These are phyloP conservation scores for Aplodontia rufa DNA, from an alignment of 2,113 vertebrate species.

Conservation along the genomic window DNA sequence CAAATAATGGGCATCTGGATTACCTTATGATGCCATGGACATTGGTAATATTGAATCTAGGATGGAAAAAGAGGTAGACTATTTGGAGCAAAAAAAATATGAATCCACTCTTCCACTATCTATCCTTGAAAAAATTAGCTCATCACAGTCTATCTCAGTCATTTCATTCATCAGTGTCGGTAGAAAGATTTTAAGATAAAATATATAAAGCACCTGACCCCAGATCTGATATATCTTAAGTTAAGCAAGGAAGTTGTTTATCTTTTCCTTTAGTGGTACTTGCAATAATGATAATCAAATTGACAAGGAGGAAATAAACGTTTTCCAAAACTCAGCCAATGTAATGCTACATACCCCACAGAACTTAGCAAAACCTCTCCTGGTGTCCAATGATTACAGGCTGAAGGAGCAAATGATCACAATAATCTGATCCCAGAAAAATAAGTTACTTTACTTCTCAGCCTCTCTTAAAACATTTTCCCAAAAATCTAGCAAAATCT, in stretches of 20 bases:
- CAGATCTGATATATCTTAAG: background rate
- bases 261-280: background rate
- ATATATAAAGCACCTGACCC: background rate
- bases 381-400: background rate
- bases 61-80: background rate
- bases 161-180: background rate
- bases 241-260: background rate
- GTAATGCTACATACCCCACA: background rate
- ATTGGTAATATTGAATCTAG: background rate
- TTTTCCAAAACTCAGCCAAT: background rate
- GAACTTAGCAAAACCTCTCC: background rate
- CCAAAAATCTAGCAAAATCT: background rate
- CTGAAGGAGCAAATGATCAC: background rate
- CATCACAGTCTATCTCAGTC: background rate
- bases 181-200: background rate
- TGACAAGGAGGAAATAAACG: background rate
- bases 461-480: background rate
- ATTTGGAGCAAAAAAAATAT: background rate
- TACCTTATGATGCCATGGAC: background rate
- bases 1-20: background rate
- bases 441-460: background rate
- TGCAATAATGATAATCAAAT: background rate
- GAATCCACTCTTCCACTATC: background rate
- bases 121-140: background rate
- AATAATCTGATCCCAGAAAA: background rate